Evolutionary conservation across 2,113 vertebrate species (phyloP).

Genomic region (Chionodraco myersi): DNA sequence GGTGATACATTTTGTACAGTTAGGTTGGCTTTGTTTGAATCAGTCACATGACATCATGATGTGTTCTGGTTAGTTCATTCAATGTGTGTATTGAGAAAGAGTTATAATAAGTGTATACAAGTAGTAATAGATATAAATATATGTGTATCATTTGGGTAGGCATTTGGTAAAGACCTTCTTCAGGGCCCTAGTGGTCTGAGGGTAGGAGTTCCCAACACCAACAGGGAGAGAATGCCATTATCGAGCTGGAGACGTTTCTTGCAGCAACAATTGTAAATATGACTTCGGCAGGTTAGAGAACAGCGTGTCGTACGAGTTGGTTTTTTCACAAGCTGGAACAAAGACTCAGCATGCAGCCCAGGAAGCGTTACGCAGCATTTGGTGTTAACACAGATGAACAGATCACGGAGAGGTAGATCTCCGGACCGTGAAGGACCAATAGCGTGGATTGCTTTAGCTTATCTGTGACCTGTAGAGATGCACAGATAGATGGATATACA

Average conservation of each 20-base stretch:
- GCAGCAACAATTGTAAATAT: background rate
- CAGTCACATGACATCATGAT: background rate
- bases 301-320: background rate
- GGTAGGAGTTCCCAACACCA: background rate
- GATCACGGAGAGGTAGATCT: slow-evolving; percentile 60
- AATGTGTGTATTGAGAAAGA: background rate
- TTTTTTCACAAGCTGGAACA: too few species aligned
- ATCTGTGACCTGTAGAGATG: slow-evolving; percentile 16
- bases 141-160: background rate
- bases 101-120: background rate
- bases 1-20: background rate
- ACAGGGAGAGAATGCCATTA: background rate
- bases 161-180: too few species aligned
- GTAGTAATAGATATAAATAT: background rate
- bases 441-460: slow-evolving; percentile 32
- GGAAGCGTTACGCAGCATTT: slow-evolving; percentile 39
- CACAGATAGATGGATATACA: slow-evolving; percentile 3
- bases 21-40: background rate
- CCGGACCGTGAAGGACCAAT: slow-evolving; percentile 30
- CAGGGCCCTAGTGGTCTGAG: background rate
- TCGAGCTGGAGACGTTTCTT: background rate
- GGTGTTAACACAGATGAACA: slow-evolving; percentile 51
- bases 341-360: slow-evolving; percentile 20
- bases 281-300: too few species aligned
- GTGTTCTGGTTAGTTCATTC: too few species aligned